Evolutionary conservation across 2,888 invertebrate species (phyloP).

Genomic region (Perithous albicinctus): DNA sequence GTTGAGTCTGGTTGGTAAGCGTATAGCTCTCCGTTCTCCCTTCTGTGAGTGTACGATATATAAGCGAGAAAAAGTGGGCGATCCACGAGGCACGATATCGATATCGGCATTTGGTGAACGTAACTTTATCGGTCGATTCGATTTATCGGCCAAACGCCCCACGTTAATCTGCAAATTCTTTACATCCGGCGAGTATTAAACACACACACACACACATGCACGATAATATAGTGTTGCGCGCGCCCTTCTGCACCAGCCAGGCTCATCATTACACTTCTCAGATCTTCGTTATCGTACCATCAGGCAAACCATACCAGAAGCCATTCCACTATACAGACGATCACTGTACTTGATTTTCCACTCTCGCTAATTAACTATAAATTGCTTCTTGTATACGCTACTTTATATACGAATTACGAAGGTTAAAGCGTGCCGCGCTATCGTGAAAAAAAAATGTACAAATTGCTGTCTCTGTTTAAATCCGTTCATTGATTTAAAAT

Average conservation of each 20-base stretch:
- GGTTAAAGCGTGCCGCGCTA: not conserved
- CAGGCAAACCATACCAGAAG: not conserved
- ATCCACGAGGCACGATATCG: slow-evolving; percentile 1
- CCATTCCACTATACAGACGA: slow-evolving; percentile 46
- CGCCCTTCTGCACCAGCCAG: not conserved
- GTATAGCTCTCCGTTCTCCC: not conserved
- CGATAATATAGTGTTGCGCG: too few species aligned
- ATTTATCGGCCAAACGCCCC: slow-evolving; percentile 16
- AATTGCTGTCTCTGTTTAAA: not conserved
- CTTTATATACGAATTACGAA: not conserved
- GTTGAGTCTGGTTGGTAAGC: not conserved
- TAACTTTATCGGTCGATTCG: slow-evolving; percentile 2
- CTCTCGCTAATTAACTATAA: slow-evolving; percentile 61
- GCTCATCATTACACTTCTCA: slow-evolving; percentile 8
- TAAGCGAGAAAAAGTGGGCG: not conserved
- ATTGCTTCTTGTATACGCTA: slow-evolving; percentile 54
- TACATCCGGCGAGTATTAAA: not conserved
- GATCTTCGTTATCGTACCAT: slow-evolving; percentile 23
- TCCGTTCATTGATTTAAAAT: too few species aligned
- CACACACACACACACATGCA: too few species aligned
- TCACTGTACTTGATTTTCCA: slow-evolving; percentile 54
- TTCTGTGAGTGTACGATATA: not conserved
- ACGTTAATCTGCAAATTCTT: not conserved
- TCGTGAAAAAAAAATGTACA: not conserved
- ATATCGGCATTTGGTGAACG: not conserved